A percentile compares a stretch with the other conserved stretches of the same genome.
These are phyloP conservation scores for Zoroaster sp. DNA, from an alignment of 53 echinoderm and acorn worm species.

Conservation along the genomic window DNA sequence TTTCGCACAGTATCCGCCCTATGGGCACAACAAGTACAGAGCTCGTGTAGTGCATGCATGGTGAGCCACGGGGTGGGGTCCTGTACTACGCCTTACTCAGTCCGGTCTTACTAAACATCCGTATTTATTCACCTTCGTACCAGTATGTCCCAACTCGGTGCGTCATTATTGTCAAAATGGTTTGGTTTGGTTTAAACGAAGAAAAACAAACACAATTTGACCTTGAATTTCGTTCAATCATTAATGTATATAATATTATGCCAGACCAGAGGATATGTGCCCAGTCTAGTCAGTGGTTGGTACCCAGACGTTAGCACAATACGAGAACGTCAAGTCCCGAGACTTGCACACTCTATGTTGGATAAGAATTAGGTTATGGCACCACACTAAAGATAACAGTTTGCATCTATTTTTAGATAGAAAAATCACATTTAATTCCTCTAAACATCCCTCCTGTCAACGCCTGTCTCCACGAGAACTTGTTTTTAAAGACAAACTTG, in stretches of 20 bases:
- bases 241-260: background rate
- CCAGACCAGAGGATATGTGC: background rate
- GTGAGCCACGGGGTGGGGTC: too few species aligned
- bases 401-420: background rate
- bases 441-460: background rate
- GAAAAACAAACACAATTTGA: background rate
- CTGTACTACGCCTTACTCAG: too few species aligned
- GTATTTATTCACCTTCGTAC: background rate
- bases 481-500: background rate
- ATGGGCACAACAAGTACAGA: background rate
- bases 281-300: background rate
- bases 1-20: background rate
- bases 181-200: background rate
- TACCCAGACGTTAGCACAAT: background rate
- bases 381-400: too few species aligned
- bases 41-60: too few species aligned
- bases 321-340: background rate
- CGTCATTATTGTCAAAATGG: background rate
- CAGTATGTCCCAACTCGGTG: too few species aligned
- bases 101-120: background rate
- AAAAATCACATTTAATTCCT: background rate
- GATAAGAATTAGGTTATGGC: background rate
- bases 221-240: background rate
- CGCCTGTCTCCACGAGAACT: background rate
- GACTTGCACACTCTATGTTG: background rate